These are phyloP conservation scores for Phycodurus eques DNA, from an alignment of 2,113 vertebrate genomes.

Conservation along the genomic window DNA sequence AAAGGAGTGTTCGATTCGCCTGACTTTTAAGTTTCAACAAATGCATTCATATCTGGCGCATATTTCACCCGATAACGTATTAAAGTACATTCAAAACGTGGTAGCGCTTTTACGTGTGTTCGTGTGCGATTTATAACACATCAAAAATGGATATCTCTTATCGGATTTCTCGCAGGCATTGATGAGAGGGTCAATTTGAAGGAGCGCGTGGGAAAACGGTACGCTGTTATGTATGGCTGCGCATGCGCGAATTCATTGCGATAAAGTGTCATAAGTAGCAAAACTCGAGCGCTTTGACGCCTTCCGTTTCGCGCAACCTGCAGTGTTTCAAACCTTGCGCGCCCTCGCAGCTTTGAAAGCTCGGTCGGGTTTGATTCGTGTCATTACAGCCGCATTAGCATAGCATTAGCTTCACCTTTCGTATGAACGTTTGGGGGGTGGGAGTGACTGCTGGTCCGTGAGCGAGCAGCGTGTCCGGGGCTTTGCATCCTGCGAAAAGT, in stretches of 20 bases:
- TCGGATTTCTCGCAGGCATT: not conserved
- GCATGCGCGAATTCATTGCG: not conserved
- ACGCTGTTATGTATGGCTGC: not conserved
- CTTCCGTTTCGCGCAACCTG: not conserved
- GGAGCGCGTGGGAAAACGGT: not conserved
- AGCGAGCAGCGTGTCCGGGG: not conserved
- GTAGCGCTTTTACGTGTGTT: not conserved
- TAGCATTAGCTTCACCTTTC: not conserved
- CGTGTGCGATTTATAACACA: not conserved
- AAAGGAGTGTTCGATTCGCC: not conserved
- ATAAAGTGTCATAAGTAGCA: not conserved
- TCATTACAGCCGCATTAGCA: not conserved
- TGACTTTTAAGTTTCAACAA: not conserved
- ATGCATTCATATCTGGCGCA: not conserved
- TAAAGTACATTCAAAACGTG: too few relatives aligned
- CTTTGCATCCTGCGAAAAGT: conserved; percentile 45
- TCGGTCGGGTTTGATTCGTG: not conserved
- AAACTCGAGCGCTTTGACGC: not conserved
- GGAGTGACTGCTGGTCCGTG: not conserved
- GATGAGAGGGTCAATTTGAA: not conserved
- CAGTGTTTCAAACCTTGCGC: not conserved
- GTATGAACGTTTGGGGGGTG: not conserved
- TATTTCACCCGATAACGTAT: not conserved
- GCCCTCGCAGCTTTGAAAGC: not conserved
- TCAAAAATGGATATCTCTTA: not conserved